Base-by-base conservation (phyloP, 2,113 vertebrate genomes). In the Ophiodon elongatus region DNA sequence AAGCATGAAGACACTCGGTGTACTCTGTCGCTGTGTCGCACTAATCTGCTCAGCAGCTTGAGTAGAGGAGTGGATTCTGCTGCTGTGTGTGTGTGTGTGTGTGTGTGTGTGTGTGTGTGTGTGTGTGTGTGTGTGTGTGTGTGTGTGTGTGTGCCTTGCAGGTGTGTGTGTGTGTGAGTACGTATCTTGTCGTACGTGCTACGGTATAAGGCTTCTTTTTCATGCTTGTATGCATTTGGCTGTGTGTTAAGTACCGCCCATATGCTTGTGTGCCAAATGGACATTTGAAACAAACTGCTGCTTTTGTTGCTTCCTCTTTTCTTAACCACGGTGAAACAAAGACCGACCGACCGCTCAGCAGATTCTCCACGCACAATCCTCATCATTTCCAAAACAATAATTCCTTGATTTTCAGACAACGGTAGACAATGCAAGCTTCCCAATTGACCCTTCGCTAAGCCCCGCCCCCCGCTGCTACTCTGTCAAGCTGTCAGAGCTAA, bases 1-100 rank as follows among this genome's bases (percentile, higher is more conserved):
- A 68, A 52, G 69, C 75, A 25, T 72, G 62, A 86, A 74, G 82
- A 69, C 29, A 17, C 54, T 81, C 4, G 0, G 14, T 54, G 70
- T 37, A 73, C 31, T 80, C 69, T 59, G 82, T 83, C 64, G 72
- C 75, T 80, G 41, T 67, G 80, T 59, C 23, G 19, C 52, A 85
- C 77, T 68, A 71, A 88, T 92, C 85, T 86, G 10, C 74, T 81
- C 77, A 43, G 71, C 60, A 67, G 67, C 70, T 47, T 43, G 13
- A 72, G 57, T n/a, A 17, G 82, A 63, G 31, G n/a, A 67, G 56
- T 35, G 45, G 64, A 67, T 74, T 67, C 54, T 76, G 68, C 68
- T 77, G 67, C 31, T 14, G 9, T 73, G 62, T 63, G 43, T 59
- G 68, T 66, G 27, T 77, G 74, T 35, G 35, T 35, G 25, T 60